Conservation (phyloP, 2,888 invertebrate genomes). For the Hypena proboscidalis region DNA sequence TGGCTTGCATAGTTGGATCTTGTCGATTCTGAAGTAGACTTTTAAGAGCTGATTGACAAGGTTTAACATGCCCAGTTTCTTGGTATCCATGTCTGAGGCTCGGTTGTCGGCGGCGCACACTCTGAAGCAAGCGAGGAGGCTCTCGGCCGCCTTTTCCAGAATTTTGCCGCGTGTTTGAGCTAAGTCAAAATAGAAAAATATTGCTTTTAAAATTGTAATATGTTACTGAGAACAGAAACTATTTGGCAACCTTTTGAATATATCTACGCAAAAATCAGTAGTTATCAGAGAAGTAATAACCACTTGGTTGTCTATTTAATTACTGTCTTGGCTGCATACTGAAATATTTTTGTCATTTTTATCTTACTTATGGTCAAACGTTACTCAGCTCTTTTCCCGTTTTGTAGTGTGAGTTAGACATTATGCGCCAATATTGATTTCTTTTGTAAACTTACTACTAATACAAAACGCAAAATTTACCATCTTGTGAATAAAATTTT, state of each 20-base stretch:
- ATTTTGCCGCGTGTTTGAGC: conserved; percentile 87
- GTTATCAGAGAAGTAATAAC: too few species aligned
- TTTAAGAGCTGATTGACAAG: conserved; percentile 99
- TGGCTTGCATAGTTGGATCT: conserved; percentile 95
- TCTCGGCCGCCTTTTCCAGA: conserved; percentile 97
- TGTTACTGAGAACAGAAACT: not conserved
- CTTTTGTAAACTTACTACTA: too few species aligned
- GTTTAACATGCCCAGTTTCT: conserved; percentile 97
- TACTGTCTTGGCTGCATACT: not conserved
- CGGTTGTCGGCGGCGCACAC: conserved; percentile 98
- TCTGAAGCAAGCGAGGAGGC: conserved; percentile 96
- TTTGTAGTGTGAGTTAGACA: too few species aligned
- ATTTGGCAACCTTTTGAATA: too few species aligned
- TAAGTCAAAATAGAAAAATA: conserved; percentile 49
- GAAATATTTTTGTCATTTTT: too few species aligned
- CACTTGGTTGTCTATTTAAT: too few species aligned
- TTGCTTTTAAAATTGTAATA: not conserved
- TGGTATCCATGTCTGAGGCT: conserved; percentile 95
- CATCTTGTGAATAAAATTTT: too few species aligned
- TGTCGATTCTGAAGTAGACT: conserved; percentile 96
- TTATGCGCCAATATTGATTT: too few species aligned
- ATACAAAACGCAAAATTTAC: too few species aligned
- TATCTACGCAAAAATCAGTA: too few species aligned
- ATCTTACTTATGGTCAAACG: too few species aligned
- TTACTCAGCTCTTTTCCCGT: too few species aligned